Base-by-base conservation (phyloP, 2,888 invertebrate genomes). In the Neuroscelio doddi region DNA sequence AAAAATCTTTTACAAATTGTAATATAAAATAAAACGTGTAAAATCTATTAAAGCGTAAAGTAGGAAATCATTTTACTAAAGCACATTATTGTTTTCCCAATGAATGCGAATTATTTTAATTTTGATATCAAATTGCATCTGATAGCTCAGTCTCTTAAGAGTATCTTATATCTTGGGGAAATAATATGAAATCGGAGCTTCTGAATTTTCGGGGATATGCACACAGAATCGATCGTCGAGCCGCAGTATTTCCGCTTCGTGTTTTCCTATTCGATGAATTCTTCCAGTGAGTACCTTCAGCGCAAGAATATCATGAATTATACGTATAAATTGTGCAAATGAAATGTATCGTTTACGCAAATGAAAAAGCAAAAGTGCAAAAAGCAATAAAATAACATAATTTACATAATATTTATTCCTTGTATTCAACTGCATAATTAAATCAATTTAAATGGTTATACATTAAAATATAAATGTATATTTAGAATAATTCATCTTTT, bases 171-270 rank as follows among this genome's bases (percentile, higher is more conserved):
- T 26, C 24, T 24, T 36, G 34, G 24, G 10, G 30, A 47, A 34
- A 47, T 36, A 36, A 47, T 47, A 21, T 36, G 47, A 47, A 47
- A 36, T 47, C 36, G 24, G 47, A 15, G 47, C 47, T 34, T 46
- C 30, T 30, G 47, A 47, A 47, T 36, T 47, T 34, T 36, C 47
- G 34, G 36, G 47, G 36, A 47, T 24, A 24, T 47, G 47, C 47
- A 26, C 36, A 36, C 4, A 36, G 36, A 36, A 47, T 47, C 36
- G 47, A 47, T 47, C 26, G 26, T 30, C 16, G 21, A 47, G 36
- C 21, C 36, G 26, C 32, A 17, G 34, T 47, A 32, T 46, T 46
- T 46, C 21, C 45, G 27, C 45, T 15, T 21, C 34, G 47, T 24
- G 36, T 34, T 47, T 47, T 47, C 36, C 47, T 12, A 47, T 47